Evolutionary conservation across 2,113 vertebrate genomes (phyloP).

Genomic region (Scomber scombrus): DNA sequence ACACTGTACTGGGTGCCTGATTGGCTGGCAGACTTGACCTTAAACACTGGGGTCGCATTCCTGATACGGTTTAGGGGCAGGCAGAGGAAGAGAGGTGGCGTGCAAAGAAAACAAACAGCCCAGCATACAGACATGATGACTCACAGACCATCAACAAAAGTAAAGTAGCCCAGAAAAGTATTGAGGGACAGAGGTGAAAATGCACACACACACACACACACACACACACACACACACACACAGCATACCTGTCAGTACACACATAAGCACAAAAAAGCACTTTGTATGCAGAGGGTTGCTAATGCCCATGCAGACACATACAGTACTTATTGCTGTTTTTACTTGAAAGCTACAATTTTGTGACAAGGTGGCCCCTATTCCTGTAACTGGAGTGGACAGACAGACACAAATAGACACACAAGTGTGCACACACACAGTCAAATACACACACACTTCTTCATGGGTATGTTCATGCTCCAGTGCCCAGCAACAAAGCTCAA

Average conservation of each 20-base stretch:
- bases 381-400: constrained; percentile 47
- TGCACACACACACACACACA: constrained; percentile 19
- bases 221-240: too few relatives aligned
- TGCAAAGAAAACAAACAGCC: constrained; percentile 68
- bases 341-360: constrained; percentile 40
- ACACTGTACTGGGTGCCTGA: constrained; percentile 68
- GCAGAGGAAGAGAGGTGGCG: constrained; percentile 51
- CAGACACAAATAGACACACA: constrained; percentile 40
- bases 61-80: constrained; percentile 47
- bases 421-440: constrained; percentile 2
- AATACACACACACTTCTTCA: constrained; percentile 54
- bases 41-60: constrained; percentile 61
- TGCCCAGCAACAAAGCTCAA: constrained; percentile 79
- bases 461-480: constrained; percentile 74
- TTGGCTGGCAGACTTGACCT: constrained; percentile 66
- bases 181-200: background rate
- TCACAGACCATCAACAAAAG: constrained; percentile 51
- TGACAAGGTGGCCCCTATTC: constrained; percentile 35
- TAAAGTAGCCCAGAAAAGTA: constrained; percentile 23
- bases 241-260: constrained; percentile 1
- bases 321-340: constrained; percentile 35
- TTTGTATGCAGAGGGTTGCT: constrained; percentile 14
- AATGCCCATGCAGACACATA: constrained; percentile 20
- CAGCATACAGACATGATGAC: constrained; percentile 53
- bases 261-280: constrained; percentile 16